Base-by-base conservation (phyloP, 2,797 vertebrate species). In the Telmatherina bonti region DNA sequence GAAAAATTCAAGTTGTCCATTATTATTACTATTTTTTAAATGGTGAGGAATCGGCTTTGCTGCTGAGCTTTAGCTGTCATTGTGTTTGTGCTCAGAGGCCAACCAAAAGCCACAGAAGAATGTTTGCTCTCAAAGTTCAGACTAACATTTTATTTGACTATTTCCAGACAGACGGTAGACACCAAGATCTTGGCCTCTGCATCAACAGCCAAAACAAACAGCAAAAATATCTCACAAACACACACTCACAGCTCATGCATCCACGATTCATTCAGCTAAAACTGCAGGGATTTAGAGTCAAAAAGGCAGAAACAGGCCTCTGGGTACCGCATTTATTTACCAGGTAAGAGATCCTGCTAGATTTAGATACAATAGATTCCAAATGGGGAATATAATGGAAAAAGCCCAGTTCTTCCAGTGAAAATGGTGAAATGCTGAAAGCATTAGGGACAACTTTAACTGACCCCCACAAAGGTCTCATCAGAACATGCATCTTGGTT, bases 91-190 rank as follows among this genome's bases (percentile, higher is more conserved):
- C 51, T 65, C 65, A 70, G 66, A 72, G 77, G 70, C 74, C 67
- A 47, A 26, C 67, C 36, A 45, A 63, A 66, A 70, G 27, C 29
- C 33, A 36, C 60, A 13, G 53, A 61, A 62, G 26, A 76, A 47
- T 83, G 75, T 91, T 92, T 89, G 73, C 81, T 85, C 62, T 85
- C 81, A 91, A 91, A 92, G 87, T 85, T 87, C 84, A 87, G 64
- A 74, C 78, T 31, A 84, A 85, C 72, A 54, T 85, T 85, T 74
- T 68, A 67, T 79, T 82, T 79, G 52, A 80, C 67, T 77, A 12
- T 84, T 82, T 73, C 31, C 64, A 82, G 79, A 80, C 64, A 57
- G 74, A 66, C 15, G 24, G 49, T 67, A 65, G 66, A 72, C 74
- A 75, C 51, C 57, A 63, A 68, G 22, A 77, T 67, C 26, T 62